phyloP scores from a whole-genome alignment of 2,888 invertebrate species.

The Schizaphis graminum region DNA sequence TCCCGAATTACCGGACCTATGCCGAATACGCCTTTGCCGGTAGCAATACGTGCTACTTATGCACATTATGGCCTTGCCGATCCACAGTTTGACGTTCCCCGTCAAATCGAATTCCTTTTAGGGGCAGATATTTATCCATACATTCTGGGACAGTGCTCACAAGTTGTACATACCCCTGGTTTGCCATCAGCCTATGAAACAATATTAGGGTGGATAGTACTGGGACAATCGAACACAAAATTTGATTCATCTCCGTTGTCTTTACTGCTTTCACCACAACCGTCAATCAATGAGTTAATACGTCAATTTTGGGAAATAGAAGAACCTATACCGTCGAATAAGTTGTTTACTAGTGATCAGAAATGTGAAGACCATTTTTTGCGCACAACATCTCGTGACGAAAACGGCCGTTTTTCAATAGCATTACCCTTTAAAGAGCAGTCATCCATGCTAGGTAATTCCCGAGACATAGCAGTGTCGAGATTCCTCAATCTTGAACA shows the following conservation, averaged over 20 bases:
- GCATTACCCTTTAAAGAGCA: neutral
- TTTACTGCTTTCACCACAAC: no score
- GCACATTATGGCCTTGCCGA: no score
- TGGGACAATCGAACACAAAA: no score
- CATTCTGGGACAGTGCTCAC: neutral
- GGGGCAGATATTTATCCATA: neutral
- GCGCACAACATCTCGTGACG: neutral
- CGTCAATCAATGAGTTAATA: neutral
- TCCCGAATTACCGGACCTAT: no score
- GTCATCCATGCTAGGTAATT: neutral
- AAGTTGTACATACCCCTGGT: neutral
- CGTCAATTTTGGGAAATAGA: slow-evolving; percentile 21
- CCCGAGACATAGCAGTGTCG: neutral
- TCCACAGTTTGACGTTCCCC: no score
- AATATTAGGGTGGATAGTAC: neutral
- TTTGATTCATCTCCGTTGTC: no score
- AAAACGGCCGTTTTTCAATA: neutral
- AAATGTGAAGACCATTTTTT: neutral
- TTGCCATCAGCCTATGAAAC: neutral
- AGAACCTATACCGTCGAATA: neutral
- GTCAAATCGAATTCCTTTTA: no score
- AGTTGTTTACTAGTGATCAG: neutral
- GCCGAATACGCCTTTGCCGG: no score
- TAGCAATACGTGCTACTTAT: no score
- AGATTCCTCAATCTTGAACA: neutral